Evolutionary conservation across 2,888 invertebrate genomes (phyloP), one percentile per base, ranked within the genome.

Genomic region (Pterostichus madidus): DNA sequence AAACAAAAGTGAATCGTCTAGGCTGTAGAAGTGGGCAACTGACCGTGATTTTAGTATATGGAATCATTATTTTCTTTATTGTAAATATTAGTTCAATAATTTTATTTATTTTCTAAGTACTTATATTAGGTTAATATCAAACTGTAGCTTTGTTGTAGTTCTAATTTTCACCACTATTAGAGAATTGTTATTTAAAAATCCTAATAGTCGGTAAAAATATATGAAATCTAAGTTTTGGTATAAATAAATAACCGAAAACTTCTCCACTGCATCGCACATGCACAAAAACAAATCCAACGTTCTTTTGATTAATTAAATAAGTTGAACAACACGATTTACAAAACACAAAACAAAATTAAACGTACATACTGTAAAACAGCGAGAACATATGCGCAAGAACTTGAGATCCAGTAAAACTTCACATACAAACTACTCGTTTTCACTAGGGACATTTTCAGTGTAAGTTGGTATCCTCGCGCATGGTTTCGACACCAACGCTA

Each of bases 281-380:
- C 68, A 68, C 8, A 39, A 59, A 68, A 68, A 68, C 10, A 11
- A 68, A 32, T 5, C 5, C 32, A 15, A n/a, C 35, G 31, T 44
- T 68, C 64, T 64, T 59, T 39, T 68, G 68, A 68, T 68, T 68
- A 68, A 68, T 68, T 68, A 68, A 68, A 68, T 68, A 68, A 68
- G 10, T 68, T 39, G 15, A n/a, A 68, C 13, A 68, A 17, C 68
- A 68, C 59, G 44, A 49, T 49, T 73, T 49, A 49, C 73, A 73
- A 73, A 73, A 73, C 10, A 49, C 10, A 46, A 31, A 46, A 46
- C 17, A 24, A 73, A 73, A 68, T 17, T 13, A 32, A 68, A 5
- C 15, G 49, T 61, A 17, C 17, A 61, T 17, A 49, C 4, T 24
- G 15, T 49, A 71, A 61, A 73, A 49, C 73, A 73, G 24, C 44